These are phyloP conservation scores for Nothocercus julius DNA, from an alignment of 2,113 vertebrate genomes.

Conservation along the genomic window DNA sequence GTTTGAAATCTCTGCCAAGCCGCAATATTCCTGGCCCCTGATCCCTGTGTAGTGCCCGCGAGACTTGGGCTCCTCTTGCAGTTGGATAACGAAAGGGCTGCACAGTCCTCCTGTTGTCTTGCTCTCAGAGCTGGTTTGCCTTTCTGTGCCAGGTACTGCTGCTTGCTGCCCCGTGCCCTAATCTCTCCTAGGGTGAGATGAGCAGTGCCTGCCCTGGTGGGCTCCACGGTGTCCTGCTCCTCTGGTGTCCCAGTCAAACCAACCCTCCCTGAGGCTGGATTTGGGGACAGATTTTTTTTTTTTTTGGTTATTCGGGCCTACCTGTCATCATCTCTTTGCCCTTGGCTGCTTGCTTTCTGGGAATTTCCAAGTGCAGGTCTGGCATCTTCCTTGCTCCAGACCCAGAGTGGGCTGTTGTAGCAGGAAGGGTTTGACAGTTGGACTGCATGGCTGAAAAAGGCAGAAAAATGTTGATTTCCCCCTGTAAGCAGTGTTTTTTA, in stretches of 20 bases:
- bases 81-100: background rate
- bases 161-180: rapidly evolving
- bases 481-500: background rate
- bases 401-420: background rate
- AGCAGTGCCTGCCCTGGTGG: background rate
- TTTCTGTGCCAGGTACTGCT: background rate
- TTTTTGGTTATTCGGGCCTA: background rate
- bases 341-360: background rate
- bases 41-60: background rate
- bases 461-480: background rate
- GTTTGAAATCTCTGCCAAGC: conserved; percentile 1
- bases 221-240: background rate
- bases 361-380: background rate
- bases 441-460: background rate
- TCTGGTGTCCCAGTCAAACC: background rate
- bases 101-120: background rate
- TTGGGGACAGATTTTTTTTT: background rate
- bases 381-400: background rate
- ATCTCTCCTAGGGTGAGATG: rapidly evolving
- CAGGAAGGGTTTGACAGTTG: rapidly evolving
- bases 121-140: background rate
- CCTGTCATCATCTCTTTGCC: background rate
- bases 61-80: background rate
- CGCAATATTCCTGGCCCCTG: background rate
- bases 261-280: background rate